A percentile compares a stretch with the other conserved stretches of the same genome.
Evolutionary conservation across 2,797 vertebrate species (phyloP).

Genomic region (Aythya fuligula): DNA sequence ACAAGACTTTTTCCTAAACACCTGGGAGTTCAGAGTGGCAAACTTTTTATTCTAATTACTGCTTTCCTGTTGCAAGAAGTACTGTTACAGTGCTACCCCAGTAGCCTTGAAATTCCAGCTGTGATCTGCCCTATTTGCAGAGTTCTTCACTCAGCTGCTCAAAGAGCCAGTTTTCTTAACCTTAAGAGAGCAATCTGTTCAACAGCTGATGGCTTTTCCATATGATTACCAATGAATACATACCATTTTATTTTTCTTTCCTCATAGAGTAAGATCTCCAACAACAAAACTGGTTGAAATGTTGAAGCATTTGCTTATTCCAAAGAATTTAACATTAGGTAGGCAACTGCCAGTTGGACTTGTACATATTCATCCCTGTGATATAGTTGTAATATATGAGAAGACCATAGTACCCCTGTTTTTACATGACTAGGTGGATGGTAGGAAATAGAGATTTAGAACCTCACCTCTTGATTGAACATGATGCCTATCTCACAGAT

Average conservation of each 20-base stretch:
- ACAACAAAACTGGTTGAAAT: neutral
- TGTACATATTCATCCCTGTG: neutral
- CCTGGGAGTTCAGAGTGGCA: slow-evolving; percentile 58
- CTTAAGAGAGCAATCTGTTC: slow-evolving; percentile 2
- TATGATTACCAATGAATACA: neutral
- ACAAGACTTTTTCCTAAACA: slow-evolving; percentile 59
- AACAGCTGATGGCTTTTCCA: neutral
- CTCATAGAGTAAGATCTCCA: neutral
- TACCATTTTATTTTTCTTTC: neutral
- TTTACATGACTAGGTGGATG: neutral
- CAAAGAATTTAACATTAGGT: neutral
- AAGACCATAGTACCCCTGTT: neutral
- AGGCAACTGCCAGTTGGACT: neutral
- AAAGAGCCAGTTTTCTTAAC: slow-evolving; percentile 46
- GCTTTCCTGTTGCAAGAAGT: neutral
- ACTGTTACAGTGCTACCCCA: neutral
- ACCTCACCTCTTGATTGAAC: neutral
- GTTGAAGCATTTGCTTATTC: neutral
- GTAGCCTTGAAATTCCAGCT: slow-evolving; percentile 37
- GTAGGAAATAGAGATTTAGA: neutral
- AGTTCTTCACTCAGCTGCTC: neutral
- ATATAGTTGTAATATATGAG: neutral
- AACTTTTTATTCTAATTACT: slow-evolving; percentile 38
- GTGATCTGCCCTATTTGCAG: slow-evolving; percentile 36
- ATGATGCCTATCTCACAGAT: neutral